Evolutionary conservation across 2,888 invertebrate species (phyloP).

Genomic region (Perizoma affinitatum): DNA sequence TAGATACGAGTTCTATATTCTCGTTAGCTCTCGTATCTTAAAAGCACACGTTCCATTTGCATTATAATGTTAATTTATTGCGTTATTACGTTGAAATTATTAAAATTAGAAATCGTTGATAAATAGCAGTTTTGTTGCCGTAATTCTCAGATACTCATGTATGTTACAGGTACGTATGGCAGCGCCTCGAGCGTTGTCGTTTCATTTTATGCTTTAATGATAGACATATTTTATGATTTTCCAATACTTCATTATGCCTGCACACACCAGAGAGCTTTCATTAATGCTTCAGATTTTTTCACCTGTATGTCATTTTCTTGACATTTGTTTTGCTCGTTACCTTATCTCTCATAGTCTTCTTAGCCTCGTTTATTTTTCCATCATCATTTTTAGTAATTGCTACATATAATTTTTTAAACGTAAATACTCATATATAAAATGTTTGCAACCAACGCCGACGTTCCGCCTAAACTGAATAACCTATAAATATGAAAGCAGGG

Average conservation of each 20-base stretch:
- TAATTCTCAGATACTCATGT: conserved; percentile 36
- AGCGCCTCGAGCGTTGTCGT: conserved; percentile 49
- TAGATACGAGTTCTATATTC: conserved; percentile 55
- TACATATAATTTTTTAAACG: conserved; percentile 3
- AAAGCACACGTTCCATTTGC: conserved; percentile 68
- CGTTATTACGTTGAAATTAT: conserved; percentile 67
- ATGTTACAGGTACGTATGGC: conserved; percentile 47
- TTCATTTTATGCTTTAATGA: conserved; percentile 49
- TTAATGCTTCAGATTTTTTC: conserved; percentile 36
- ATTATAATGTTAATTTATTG: conserved; percentile 68
- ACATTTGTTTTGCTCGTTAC: conserved; percentile 29
- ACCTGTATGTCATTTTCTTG: conserved; percentile 33
- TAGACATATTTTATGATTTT: conserved; percentile 54
- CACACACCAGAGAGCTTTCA: conserved; percentile 41
- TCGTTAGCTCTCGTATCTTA: conserved; percentile 40
- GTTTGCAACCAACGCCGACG: too few species aligned
- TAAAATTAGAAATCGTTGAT: conserved; percentile 67
- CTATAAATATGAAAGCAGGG: too few species aligned
- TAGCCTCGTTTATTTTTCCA: conserved; percentile 15
- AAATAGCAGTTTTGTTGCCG: conserved; percentile 61
- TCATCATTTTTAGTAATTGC: conserved; percentile 15
- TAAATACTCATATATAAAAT: too few species aligned
- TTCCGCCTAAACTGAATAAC: too few species aligned
- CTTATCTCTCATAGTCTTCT: conserved; percentile 21
- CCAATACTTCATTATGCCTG: conserved; percentile 52